These are phyloP conservation scores for Phoenoteleia sp. DNA, from an alignment of 2,888 invertebrate genomes.

Conservation along the genomic window DNA sequence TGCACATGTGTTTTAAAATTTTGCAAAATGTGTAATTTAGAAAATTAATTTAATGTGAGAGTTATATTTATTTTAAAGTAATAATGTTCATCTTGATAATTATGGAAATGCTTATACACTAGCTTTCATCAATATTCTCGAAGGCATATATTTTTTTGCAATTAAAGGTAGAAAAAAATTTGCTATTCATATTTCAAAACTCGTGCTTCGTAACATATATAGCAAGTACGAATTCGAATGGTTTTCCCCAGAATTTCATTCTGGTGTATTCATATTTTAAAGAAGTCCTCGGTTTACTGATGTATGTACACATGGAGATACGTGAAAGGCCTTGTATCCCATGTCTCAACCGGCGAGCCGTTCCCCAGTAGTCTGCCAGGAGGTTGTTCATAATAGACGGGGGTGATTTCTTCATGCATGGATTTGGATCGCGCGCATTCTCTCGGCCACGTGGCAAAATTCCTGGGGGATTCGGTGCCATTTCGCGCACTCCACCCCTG, in stretches of 20 bases:
- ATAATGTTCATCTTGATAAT: too few relatives aligned
- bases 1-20: too few relatives aligned
- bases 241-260: constrained; percentile 50
- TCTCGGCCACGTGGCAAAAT: constrained; percentile 78
- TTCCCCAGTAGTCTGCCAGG: constrained; percentile 21
- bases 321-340: constrained; percentile 59
- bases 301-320: constrained; percentile 54
- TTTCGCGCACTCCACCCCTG: constrained; percentile 51
- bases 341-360: constrained; percentile 16
- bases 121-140: too few relatives aligned
- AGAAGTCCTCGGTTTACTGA: constrained; percentile 60
- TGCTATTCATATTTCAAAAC: constrained; percentile 25
- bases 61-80: too few relatives aligned
- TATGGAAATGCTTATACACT: too few relatives aligned
- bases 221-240: constrained; percentile 42
- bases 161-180: not conserved
- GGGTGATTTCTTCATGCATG: constrained; percentile 64
- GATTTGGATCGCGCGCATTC: constrained; percentile 76
- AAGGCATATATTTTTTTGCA: too few relatives aligned
- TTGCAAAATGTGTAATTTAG: too few relatives aligned
- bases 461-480: constrained; percentile 67
- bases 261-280: constrained; percentile 54
- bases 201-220: constrained; percentile 6
- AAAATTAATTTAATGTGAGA: too few relatives aligned
- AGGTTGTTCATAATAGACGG: constrained; percentile 45